Conservation (phyloP, 1,140 invertebrate genomes). For the Carcinoscorpius rotundicauda region DNA sequence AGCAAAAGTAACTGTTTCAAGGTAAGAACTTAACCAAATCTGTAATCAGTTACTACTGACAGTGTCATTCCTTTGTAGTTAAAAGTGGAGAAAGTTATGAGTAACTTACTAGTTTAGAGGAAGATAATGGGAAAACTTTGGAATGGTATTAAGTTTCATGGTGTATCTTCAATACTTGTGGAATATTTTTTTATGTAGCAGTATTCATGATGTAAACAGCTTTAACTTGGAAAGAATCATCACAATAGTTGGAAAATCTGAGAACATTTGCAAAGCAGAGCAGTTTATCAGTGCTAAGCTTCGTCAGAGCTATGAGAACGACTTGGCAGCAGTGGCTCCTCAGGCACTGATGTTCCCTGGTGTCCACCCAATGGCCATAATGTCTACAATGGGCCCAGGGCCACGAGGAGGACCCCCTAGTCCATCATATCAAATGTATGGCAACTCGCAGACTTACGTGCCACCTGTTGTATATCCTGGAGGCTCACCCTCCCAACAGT, state of each 20-base stretch:
- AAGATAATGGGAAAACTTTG: too few species aligned
- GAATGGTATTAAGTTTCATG: too few species aligned
- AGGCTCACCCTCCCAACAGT: constrained; percentile 10
- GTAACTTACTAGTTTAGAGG: too few species aligned
- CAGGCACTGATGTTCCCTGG: constrained; percentile 90
- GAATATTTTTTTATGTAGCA: constrained; percentile 36
- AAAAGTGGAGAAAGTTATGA: too few species aligned
- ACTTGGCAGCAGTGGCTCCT: constrained; percentile 55
- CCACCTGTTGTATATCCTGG: constrained; percentile 30
- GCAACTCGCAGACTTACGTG: constrained; percentile 11
- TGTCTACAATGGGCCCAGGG: constrained; percentile 64
- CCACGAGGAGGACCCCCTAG: constrained; percentile 35
- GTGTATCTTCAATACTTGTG: too few species aligned
- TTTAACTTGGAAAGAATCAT: constrained; percentile 93
- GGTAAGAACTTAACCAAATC: constrained; percentile 30
- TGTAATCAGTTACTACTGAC: too few species aligned
- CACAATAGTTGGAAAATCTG: constrained; percentile 80
- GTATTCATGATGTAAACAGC: constrained; percentile 80
- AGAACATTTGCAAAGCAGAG: constrained; percentile 87
- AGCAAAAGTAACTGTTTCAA: constrained; percentile 90
- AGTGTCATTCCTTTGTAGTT: too few species aligned
- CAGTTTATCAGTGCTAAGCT: constrained; percentile 87
- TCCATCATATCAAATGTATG: constrained; percentile 11
- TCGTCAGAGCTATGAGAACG: constrained; percentile 90
- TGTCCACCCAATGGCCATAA: constrained; percentile 90